Evolutionary conservation across 2,113 vertebrate genomes (phyloP), one percentile per base, ranked within the genome.

Genomic region (Coracopsis vasa): DNA sequence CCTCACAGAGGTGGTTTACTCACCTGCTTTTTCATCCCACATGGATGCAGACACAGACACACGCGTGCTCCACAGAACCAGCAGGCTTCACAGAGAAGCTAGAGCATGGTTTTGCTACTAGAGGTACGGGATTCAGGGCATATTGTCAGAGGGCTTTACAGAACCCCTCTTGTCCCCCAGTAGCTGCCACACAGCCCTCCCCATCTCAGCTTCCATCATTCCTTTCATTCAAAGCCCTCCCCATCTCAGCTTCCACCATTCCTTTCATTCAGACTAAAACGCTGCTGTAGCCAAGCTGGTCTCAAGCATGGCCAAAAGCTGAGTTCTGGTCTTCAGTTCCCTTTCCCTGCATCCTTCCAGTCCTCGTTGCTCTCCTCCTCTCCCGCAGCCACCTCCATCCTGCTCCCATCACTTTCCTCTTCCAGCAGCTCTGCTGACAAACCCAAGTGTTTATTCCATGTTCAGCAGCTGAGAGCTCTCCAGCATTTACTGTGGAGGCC

Each of bases 401-500:
- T 0, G 35, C 91, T 96, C 95, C 96, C 94, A 96, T 94, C 6
- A 3, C 94, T 93, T 94, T 96, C 95, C 85, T 90, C 92, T 95
- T 92, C 85, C 11, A 27, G 93, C 94, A 41, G 88, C 92, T 54
- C 74, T 47, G 67, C 90, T 18, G 85, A 78, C 72, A 88, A 95
- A 84, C 45, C n/a, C 88, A 71, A 91, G 42, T 73, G 88, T 74
- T 95, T 91, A 33, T 75, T 81, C 50, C 10, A 3, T 31, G 51
- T 71, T 60, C 62, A 66, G 20, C 83, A 79, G 93, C 91, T 60
- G 77, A 89, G 33, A 95, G 80, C 87, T 96, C 84, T 71, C 42
- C 86, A 64, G 69, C 65, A 35, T 3, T 79, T 28, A 5, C 20
- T 42, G 12, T 1, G 2, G 50, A 47, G 37, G 71, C 33, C 56